Conservation (phyloP, 2,113 vertebrate species). For the Cyphomyrus plagiostoma region DNA sequence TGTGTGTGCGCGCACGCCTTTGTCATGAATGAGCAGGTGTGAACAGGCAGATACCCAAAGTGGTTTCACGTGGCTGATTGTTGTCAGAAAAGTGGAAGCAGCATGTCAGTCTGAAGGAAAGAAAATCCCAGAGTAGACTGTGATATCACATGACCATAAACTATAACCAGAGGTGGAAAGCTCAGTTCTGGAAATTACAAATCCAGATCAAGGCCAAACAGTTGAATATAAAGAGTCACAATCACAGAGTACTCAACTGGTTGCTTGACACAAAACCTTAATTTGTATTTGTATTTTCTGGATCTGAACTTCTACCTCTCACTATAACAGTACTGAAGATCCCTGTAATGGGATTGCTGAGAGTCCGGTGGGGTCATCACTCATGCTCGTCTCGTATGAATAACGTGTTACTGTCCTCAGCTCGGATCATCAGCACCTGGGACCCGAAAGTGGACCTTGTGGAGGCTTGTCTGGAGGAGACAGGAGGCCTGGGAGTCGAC, state of each 20-base stretch:
- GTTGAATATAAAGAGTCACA: no score
- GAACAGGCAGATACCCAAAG: neutral
- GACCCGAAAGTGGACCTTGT: constrained; percentile 67
- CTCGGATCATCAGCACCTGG: constrained; percentile 73
- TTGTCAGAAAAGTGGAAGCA: neutral
- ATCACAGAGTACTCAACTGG: no score
- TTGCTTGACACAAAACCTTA: no score
- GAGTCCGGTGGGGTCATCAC: no score
- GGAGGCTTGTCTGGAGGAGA: constrained; percentile 84
- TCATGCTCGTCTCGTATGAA: neutral
- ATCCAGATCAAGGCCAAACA: no score
- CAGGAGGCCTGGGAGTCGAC: constrained; percentile 86
- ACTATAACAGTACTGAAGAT: neutral
- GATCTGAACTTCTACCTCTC: no score
- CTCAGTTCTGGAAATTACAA: no score
- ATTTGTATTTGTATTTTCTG: no score
- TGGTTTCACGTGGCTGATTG: neutral
- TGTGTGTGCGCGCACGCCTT: neutral
- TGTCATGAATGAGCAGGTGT: neutral
- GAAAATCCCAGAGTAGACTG: neutral
- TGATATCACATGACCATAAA: neutral
- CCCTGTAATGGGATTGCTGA: neutral
- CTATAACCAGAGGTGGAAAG: neutral
- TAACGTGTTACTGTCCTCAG: constrained; percentile 49
- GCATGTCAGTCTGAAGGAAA: neutral